These are phyloP conservation scores for Neotoxoptera formosana DNA, from an alignment of 1,140 invertebrate genomes.

Conservation along the genomic window DNA sequence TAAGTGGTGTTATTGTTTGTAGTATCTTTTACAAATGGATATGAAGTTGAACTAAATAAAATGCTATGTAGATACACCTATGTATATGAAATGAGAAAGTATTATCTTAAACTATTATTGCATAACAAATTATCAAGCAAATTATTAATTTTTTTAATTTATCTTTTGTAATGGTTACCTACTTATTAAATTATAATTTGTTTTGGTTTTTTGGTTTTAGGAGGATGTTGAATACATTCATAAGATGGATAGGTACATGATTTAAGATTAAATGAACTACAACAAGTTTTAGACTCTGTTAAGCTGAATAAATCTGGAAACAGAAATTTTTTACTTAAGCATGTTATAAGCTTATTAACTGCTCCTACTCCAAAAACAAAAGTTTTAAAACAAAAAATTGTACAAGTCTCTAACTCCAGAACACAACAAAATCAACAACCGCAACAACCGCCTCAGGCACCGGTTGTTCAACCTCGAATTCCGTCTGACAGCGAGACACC, in stretches of 20 bases:
- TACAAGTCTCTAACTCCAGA: conserved; percentile 36
- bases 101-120: neutral
- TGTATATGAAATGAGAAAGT: no score
- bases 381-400: conserved; percentile 37
- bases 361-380: neutral
- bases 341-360: conserved; percentile 21
- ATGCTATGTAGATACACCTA: no score
- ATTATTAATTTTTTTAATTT: neutral
- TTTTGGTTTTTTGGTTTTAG: conserved; percentile 25
- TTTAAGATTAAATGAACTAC: conserved; percentile 22
- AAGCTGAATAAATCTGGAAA: conserved; percentile 28
- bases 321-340: conserved; percentile 31
- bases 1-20: neutral
- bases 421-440: neutral
- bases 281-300: conserved; percentile 20
- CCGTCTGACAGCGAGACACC: neutral
- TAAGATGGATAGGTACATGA: conserved; percentile 42
- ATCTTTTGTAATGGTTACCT: neutral
- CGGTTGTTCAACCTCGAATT: neutral
- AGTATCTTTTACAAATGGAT: neutral
- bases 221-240: conserved; percentile 33
- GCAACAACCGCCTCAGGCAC: neutral
- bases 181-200: neutral
- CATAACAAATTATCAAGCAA: neutral
- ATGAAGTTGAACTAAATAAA: neutral